Evolutionary conservation across 1,140 invertebrate species (phyloP), one percentile per base, ranked within the genome.

Genomic region (Scaptomyza pallida): DNA sequence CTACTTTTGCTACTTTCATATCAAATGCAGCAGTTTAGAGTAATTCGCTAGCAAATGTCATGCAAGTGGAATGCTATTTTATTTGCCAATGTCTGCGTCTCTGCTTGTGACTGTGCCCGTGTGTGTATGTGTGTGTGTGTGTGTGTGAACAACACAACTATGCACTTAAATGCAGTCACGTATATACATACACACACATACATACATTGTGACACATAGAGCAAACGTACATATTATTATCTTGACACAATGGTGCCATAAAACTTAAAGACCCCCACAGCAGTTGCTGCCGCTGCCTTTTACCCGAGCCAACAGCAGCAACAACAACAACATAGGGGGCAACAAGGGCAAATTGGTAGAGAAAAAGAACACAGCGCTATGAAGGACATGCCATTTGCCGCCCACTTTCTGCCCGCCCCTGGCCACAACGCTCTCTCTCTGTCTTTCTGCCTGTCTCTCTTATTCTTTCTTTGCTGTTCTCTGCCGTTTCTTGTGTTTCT

Each of bases 231-330:
- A 71, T 89, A 89, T 82, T 89, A 89, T 89, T 89, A 89, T 89
- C 85, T 89, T 89, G 86, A 89, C 86, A 89, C 86, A 89, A 89
- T 89, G 80, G 85, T 86, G 74, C 83, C 82, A 88, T 88, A 88
- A 88, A 88, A 88, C 78, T 83, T 86, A 86, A 86, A 86, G 82
- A 86, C 82, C 82, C 82, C 82, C 78, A 78, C 73, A 79, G 76
- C 81, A 79, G 76, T 71, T 70, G 57, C 63, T 55, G 69, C 67
- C 55, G n/a, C 47, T 70, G 56, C 48, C 64, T 17, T 16, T 47
- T 47, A n/a, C 44, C 12, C 44, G 5, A 13, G 23, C 13, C 48
- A 51, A 17, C 37, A 55, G 43, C 19, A 37, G 19, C 52, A 55
- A 41, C 26, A 30, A 30, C 37, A 40, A 13, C 52, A 55, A 26